phyloP scores from a whole-genome alignment of 2,888 invertebrate species.

The Chironomus riparius region DNA sequence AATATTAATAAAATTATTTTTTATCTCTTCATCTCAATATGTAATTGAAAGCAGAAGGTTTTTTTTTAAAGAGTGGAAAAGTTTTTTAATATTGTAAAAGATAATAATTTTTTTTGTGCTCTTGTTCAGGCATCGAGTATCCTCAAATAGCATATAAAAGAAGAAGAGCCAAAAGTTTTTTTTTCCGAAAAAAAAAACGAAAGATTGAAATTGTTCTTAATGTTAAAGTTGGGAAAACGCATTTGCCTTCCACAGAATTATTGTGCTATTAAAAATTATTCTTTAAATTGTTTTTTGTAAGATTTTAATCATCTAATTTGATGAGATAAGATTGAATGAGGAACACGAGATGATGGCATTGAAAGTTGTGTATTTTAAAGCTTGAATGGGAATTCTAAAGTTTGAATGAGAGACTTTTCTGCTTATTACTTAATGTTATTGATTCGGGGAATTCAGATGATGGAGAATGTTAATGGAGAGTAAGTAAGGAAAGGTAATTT shows the following conservation, averaged over 20 bases:
- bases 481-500: too few species aligned
- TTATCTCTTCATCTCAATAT: background rate
- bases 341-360: too few species aligned
- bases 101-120: background rate
- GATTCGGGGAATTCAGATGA: too few species aligned
- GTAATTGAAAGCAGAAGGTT: background rate
- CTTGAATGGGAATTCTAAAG: too few species aligned
- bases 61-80: background rate
- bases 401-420: too few species aligned
- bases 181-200: too few species aligned
- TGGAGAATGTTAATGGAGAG: too few species aligned
- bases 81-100: background rate
- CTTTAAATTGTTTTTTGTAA: background rate
- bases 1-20: slow-evolving; percentile 4
- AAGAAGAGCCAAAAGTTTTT: background rate
- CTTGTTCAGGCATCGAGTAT: background rate
- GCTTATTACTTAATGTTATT: too few species aligned
- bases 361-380: too few species aligned
- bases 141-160: background rate
- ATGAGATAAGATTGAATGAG: too few species aligned
- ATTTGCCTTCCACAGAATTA: background rate
- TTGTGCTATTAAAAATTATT: background rate
- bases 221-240: background rate
- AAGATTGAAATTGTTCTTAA: background rate
- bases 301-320: too few species aligned